Evolutionary conservation across 2,797 vertebrate species (phyloP), one percentile per base, ranked within the genome.

Genomic region (Lithobates sylvaticus): DNA sequence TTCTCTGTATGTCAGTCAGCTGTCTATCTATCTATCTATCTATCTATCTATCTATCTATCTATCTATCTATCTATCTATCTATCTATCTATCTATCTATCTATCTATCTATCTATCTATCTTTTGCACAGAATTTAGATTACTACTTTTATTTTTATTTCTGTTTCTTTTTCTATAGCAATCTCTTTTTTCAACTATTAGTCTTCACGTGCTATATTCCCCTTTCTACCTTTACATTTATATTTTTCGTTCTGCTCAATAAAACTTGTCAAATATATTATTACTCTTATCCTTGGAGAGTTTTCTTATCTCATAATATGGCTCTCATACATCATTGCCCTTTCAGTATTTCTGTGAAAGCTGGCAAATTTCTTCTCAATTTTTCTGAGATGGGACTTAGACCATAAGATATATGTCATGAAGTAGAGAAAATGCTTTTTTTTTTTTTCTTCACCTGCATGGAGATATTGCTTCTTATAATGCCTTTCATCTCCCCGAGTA

Each of bases 211-310:
- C 36, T 78, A 67, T 67, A 78, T 86, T 18, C 5, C 50, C 72
- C 34, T 83, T 73, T 87, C 61, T 34, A 80, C 70, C 70, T 87
- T 84, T 87, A 75, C 81, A 87, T 87, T 84, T 84, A 84, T 87
- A 80, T 84, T 74, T 87, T 73, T 75, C 44, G 32, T 75, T 84
- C 67, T 78, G 61, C 76, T 87, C 81, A 87, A 87, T 87, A 87
- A 84, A 84, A 84, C 86, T 84, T 87, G 86, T 87, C 81, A 87
- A 84, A 87, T 84, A 84, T 69, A 84, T 87, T 84, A 87, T 87
- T 80, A 64, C 76, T 76, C 26, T 78, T 87, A 84, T 84, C 86
- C 81, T 84, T 87, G 86, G 81, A 84, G 81, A 84, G 86, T 74
- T 87, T 70, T 87, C 76, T 84, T 84, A 84, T 87, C 86, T 80